A percentile compares a stretch with the other conserved stretches of the same genome.
These are phyloP conservation scores for Semaprochilodus insignis DNA, from an alignment of 2,797 vertebrate species.

Conservation along the genomic window DNA sequence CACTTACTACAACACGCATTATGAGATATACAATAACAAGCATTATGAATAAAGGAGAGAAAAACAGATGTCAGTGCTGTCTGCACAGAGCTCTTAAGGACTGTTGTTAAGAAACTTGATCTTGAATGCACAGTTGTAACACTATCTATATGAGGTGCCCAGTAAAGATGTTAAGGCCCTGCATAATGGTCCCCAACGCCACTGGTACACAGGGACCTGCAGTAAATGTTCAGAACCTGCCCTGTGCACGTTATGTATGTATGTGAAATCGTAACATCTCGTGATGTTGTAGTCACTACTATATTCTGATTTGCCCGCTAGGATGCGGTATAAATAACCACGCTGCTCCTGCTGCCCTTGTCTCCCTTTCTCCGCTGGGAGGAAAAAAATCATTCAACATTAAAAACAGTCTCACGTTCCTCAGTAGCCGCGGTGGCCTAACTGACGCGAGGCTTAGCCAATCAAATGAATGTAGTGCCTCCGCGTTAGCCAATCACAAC, in stretches of 20 bases:
- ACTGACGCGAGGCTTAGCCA: constrained; percentile 3
- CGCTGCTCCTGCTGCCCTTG: not conserved
- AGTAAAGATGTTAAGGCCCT: no score
- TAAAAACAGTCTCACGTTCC: constrained; percentile 23
- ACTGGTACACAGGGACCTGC: no score
- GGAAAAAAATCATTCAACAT: not conserved
- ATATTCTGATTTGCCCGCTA: not conserved
- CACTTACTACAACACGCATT: no score
- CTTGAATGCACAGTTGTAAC: no score
- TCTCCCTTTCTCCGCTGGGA: not conserved
- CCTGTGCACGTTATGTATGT: not conserved
- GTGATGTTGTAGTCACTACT: not conserved
- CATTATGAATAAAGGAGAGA: no score
- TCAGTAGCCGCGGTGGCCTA: not conserved
- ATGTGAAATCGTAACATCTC: not conserved
- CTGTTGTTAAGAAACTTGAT: no score
- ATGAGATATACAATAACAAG: no score
- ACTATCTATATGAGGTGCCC: no score
- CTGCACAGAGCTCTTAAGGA: no score
- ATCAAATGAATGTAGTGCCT: not conserved
- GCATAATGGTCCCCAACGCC: no score
- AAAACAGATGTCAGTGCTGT: no score
- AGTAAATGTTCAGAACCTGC: no score
- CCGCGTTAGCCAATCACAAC: constrained; percentile 39
- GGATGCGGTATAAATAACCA: constrained; percentile 23